Conservation (phyloP, 2,113 vertebrate genomes). For the Anarrhichthys ocellatus region DNA sequence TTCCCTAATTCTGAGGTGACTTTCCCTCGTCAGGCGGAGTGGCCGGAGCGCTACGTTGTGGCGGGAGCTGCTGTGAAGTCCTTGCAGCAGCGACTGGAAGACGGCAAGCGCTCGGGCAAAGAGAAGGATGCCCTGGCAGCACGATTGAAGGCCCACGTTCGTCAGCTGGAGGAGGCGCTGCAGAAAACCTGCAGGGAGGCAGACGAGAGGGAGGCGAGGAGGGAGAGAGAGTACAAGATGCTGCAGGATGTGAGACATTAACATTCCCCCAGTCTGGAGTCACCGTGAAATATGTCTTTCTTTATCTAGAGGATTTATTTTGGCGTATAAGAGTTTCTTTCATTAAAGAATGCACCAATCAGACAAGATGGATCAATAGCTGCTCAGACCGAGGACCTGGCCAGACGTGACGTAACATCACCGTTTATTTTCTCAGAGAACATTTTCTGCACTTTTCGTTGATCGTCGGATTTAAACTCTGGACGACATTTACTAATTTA, state of each 20-base stretch:
- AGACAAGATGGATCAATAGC: neutral
- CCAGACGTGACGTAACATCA: no score
- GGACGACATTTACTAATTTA: no score
- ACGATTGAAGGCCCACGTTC: slow-evolving; percentile 83
- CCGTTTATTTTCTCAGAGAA: no score
- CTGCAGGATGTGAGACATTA: slow-evolving; percentile 89
- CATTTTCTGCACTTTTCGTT: no score
- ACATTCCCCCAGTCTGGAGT: neutral
- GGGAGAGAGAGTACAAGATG: slow-evolving; percentile 91
- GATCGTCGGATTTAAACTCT: no score
- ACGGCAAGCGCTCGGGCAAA: slow-evolving; percentile 84
- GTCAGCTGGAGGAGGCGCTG: slow-evolving; percentile 87
- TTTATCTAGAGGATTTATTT: neutral
- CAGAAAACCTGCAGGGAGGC: slow-evolving; percentile 88
- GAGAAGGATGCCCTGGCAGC: slow-evolving; percentile 88
- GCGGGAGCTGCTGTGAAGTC: slow-evolving; percentile 83
- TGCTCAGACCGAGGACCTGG: no score
- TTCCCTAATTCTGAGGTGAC: neutral
- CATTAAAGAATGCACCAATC: neutral
- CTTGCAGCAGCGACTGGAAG: slow-evolving; percentile 90
- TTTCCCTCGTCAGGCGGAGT: slow-evolving; percentile 82
- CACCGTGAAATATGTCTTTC: neutral
- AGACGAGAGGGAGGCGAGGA: slow-evolving; percentile 87
- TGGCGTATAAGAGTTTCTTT: neutral
- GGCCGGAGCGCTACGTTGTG: slow-evolving; percentile 87